Evolutionary conservation across 2,113 vertebrate species (phyloP).

Genomic region (Ochotona curzoniae): DNA sequence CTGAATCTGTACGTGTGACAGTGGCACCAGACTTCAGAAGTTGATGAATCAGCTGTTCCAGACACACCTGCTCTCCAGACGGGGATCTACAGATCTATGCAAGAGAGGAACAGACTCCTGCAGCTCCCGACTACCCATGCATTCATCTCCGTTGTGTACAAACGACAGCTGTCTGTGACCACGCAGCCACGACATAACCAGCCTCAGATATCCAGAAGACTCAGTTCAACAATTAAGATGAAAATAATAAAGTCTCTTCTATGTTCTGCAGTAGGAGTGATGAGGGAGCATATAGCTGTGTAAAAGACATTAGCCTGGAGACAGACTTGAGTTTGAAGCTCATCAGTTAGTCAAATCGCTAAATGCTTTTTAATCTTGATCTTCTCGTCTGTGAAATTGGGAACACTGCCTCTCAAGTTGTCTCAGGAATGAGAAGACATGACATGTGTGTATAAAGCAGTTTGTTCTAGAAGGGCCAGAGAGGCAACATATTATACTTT

Average conservation of each 20-base stretch:
- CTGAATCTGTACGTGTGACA: constrained; percentile 67
- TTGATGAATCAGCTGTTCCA: constrained; percentile 39
- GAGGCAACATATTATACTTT: background rate
- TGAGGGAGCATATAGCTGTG: too few relatives aligned
- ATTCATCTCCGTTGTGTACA: background rate
- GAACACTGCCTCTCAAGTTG: background rate
- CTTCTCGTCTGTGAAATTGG: background rate
- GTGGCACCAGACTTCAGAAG: constrained; percentile 53
- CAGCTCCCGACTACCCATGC: background rate
- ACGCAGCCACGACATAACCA: background rate
- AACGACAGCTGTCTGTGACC: background rate
- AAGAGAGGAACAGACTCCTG: background rate
- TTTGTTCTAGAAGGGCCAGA: background rate
- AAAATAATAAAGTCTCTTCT: background rate
- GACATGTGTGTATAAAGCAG: background rate
- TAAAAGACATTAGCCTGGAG: background rate
- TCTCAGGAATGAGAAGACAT: background rate
- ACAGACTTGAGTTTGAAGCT: background rate
- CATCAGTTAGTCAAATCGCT: background rate
- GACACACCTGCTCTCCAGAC: constrained; percentile 47
- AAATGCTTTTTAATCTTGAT: background rate
- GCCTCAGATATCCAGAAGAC: background rate
- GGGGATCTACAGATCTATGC: background rate
- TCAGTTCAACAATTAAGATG: background rate
- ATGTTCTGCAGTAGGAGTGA: background rate